phyloP scores from a whole-genome alignment of 1,140 invertebrate genomes.

The Ptiloglossa arizonensis region DNA sequence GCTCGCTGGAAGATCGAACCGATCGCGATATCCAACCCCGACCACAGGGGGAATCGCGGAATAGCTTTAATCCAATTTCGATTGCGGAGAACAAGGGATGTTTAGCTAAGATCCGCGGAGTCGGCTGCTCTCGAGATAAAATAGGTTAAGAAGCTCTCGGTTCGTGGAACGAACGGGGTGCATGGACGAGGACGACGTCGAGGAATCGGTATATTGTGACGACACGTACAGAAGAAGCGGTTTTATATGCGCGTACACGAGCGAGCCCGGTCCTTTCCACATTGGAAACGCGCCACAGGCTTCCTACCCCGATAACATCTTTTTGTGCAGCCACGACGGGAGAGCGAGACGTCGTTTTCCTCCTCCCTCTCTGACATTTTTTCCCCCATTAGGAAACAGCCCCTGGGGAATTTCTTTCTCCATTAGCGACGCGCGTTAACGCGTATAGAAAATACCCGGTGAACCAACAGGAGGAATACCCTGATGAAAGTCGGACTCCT shows the following conservation, averaged over 20 bases:
- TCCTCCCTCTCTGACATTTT: too few relatives aligned
- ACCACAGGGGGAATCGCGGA: not conserved
- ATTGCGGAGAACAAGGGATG: conserved; percentile 9
- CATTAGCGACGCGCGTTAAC: too few relatives aligned
- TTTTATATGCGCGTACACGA: conserved; percentile 12
- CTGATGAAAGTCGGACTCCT: too few relatives aligned
- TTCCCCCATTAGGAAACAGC: too few relatives aligned
- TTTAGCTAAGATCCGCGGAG: conserved; percentile 21
- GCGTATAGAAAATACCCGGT: too few relatives aligned
- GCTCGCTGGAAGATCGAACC: not conserved
- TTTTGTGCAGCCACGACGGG: too few relatives aligned
- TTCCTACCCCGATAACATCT: not conserved
- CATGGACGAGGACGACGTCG: not conserved
- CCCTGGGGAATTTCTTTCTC: too few relatives aligned
- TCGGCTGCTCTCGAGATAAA: not conserved
- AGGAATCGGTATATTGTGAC: conserved; percentile 11
- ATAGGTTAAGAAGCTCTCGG: conserved; percentile 25
- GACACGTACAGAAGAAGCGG: conserved; percentile 7
- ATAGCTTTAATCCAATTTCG: conserved; percentile 40
- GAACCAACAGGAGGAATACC: too few relatives aligned
- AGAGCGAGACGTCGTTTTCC: too few relatives aligned
- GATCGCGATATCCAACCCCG: conserved; percentile 12
- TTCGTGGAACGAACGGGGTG: too few relatives aligned
- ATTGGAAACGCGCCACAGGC: conserved; percentile 25
- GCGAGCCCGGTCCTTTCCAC: not conserved